Evolutionary conservation across 1,140 invertebrate species (phyloP).

Genomic region (Leucophenga varia): DNA sequence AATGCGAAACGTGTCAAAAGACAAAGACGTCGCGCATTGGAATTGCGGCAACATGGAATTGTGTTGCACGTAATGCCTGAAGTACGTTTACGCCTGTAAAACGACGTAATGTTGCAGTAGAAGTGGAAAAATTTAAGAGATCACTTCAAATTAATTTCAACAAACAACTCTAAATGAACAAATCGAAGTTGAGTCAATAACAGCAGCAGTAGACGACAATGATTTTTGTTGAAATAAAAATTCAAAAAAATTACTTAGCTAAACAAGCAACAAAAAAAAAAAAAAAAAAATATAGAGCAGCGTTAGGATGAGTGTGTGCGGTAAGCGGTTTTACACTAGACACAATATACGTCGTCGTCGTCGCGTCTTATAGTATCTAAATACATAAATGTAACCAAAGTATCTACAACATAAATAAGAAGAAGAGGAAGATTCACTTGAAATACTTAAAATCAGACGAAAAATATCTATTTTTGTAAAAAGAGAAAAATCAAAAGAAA

Average conservation of each 20-base stretch:
- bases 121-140: slow-evolving; percentile 18
- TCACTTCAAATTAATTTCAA: slow-evolving; percentile 5
- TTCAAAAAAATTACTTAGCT: too few relatives aligned
- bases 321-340: too few relatives aligned
- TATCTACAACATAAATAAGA: too few relatives aligned
- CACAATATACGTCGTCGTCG: slow-evolving; percentile 3
- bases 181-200: too few relatives aligned
- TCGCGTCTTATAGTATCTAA: slow-evolving; percentile 11
- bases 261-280: too few relatives aligned
- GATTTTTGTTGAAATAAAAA: too few relatives aligned
- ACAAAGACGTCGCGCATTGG: slow-evolving; percentile 31
- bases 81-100: slow-evolving; percentile 41
- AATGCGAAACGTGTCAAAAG: slow-evolving; percentile 30
- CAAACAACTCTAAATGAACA: too few relatives aligned
- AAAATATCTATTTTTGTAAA: slow-evolving; percentile 52
- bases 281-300: too few relatives aligned
- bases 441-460: slow-evolving; percentile 53
- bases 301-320: too few relatives aligned
- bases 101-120: slow-evolving; percentile 38
- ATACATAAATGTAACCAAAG: too few relatives aligned
- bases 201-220: too few relatives aligned
- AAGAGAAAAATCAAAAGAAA: slow-evolving; percentile 37
- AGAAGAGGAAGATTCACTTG: slow-evolving; percentile 41
- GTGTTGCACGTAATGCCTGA: slow-evolving; percentile 17
- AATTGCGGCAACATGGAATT: slow-evolving; percentile 1